Evolutionary conservation across 2,888 invertebrate genomes (phyloP), one percentile per base, ranked within the genome.

Genomic region (Apotomis betuletana): DNA sequence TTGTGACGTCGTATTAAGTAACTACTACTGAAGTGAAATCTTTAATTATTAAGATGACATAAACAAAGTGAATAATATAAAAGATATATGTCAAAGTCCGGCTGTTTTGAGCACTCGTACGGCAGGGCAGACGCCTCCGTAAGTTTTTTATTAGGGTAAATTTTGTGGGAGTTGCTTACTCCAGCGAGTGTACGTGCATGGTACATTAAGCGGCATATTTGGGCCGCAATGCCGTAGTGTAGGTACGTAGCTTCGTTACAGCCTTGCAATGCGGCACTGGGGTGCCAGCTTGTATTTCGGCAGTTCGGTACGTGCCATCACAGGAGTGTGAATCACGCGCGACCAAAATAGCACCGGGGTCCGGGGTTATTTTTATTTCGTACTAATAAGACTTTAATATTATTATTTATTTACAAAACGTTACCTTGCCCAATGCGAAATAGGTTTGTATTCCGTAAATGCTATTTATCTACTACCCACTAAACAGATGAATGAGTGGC

Each of bases 241-340:
- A 70, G 68, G 65, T 52, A 70, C 49, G 51, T 72, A 72, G 73
- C 75, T 61, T 70, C 75, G 71, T 74, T 75, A 77, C 76, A 74
- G 73, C 74, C 68, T 76, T 76, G 77, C 75, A 77, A 70, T 77
- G 77, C 77, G 77, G 77, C 69, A 76, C 64, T 72, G 59, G 69
- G 13, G 57, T 54, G 63, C 41, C 51, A 62, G 27, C 54, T 49
- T 27, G 68, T 68, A 64, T 70, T 70, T 70, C 54, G 69, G 63
- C 63, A 62, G 49, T 49, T 54, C 10, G 61, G 46, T 58, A 54
- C 54, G 44, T 54, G 64, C 15, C 58, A 52, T 59, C 49, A 58
- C 49, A 49, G 10, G 52, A 38, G 13, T n/a, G 46, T 49, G 36
- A 13, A 57, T 46, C 6, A 46, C 49, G 46, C 36, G 10, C 54